Conservation (phyloP, 2,888 invertebrate species). For the Tiliacea citrago region DNA sequence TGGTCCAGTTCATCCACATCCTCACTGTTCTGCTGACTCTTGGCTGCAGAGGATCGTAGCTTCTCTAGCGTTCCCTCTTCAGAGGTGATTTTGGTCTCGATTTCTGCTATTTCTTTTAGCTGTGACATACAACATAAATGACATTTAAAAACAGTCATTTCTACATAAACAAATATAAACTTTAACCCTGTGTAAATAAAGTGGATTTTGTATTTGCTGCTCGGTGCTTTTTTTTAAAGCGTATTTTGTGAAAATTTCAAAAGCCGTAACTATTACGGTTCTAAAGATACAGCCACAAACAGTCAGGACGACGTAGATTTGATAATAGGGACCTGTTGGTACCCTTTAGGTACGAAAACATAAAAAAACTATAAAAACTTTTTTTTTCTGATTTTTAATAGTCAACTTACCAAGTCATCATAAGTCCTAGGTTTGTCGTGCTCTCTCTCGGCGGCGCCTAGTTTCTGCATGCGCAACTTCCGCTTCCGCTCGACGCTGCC, state of each 20-base stretch:
- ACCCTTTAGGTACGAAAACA: background rate
- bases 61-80: conserved; percentile 83
- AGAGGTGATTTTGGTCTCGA: conserved; percentile 88
- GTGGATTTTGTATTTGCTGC: background rate
- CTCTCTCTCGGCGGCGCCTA: conserved; percentile 89
- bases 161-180: conserved; percentile 2
- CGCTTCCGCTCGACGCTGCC: conserved; percentile 97
- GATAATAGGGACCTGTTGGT: background rate
- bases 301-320: background rate
- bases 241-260: background rate
- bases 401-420: conserved; percentile 91
- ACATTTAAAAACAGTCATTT: no score
- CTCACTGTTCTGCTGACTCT: conserved; percentile 65
- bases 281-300: background rate
- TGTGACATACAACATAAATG: conserved; percentile 71
- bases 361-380: background rate
- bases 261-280: background rate
- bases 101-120: conserved; percentile 92
- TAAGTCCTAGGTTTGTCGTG: conserved; percentile 89
- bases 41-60: conserved; percentile 70
- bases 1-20: conserved; percentile 94
- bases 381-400: background rate
- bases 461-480: conserved; percentile 93
- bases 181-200: background rate
- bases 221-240: background rate